These are phyloP conservation scores for Megalonaias nervosa DNA, from an alignment of 1,140 invertebrate genomes.

Conservation along the genomic window DNA sequence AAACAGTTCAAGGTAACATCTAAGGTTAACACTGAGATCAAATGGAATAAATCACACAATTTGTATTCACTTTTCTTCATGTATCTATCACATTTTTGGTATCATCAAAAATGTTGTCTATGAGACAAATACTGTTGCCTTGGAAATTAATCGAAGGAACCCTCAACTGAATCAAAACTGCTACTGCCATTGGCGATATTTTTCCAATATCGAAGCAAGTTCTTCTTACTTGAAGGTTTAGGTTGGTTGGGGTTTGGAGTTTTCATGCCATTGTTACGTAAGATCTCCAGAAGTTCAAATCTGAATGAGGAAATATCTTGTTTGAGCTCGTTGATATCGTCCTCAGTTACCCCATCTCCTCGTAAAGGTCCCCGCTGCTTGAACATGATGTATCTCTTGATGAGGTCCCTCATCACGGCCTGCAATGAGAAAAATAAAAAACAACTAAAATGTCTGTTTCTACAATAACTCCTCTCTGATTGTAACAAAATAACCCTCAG, in stretches of 20 bases:
- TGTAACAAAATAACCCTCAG: too few species aligned
- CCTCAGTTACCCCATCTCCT: conserved; percentile 98
- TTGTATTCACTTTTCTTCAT: background rate
- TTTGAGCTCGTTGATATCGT: conserved; percentile 99
- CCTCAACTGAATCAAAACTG: conserved; percentile 46
- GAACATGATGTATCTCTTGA: conserved; percentile 93
- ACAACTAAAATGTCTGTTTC: too few species aligned
- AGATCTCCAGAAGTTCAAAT: conserved; percentile 92
- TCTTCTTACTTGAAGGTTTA: conserved; percentile 68
- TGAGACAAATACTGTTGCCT: background rate
- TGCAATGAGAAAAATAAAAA: conserved; percentile 68
- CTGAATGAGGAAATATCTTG: conserved; percentile 85
- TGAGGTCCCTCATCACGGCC: conserved; percentile 96
- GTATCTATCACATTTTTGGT: background rate
- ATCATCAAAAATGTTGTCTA: background rate
- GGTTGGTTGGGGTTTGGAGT: conserved; percentile 63
- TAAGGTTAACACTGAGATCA: background rate
- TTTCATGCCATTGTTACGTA: conserved; percentile 75
- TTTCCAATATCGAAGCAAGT: conserved; percentile 58
- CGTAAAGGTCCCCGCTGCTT: conserved; percentile 94
- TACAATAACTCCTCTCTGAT: too few species aligned
- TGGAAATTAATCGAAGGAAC: conserved; percentile 1
- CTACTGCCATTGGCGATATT: conserved; percentile 47
- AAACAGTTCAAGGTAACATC: conserved; percentile 3
- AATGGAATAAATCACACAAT: background rate